These are phyloP conservation scores for Neodon shergylaensis DNA, from an alignment of 2,113 vertebrate species.

Conservation along the genomic window DNA sequence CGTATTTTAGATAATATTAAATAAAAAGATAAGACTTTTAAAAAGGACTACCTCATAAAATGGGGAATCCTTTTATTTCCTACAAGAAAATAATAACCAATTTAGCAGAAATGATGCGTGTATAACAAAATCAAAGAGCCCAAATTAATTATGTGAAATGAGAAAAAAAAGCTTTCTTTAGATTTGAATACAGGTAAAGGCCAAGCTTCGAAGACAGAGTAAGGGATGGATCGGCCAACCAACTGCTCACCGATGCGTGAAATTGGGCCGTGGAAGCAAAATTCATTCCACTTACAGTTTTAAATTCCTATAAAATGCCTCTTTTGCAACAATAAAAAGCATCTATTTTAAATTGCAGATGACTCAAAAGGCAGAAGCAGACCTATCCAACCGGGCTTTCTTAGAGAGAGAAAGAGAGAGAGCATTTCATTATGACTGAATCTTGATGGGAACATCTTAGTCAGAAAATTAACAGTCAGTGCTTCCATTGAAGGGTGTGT, in stretches of 20 bases:
- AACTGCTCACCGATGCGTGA: slow-evolving; percentile 46
- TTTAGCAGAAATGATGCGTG: not conserved
- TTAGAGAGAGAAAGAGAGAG: not conserved
- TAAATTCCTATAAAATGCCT: slow-evolving; percentile 40
- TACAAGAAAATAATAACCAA: slow-evolving; percentile 8
- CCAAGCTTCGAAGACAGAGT: not conserved
- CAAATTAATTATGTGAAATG: slow-evolving; percentile 14
- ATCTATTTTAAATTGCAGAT: slow-evolving; percentile 57
- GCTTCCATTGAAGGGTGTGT: not conserved
- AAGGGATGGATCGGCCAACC: not conserved
- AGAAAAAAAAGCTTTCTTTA: not conserved
- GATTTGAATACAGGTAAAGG: not conserved
- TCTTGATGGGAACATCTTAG: not conserved
- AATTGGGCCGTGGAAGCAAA: slow-evolving; percentile 36
- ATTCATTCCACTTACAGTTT: slow-evolving; percentile 50
- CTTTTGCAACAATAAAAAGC: slow-evolving; percentile 33
- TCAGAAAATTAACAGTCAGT: slow-evolving; percentile 11
- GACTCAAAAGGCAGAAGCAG: slow-evolving; percentile 30
- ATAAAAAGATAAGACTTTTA: not conserved
- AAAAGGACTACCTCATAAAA: not conserved
- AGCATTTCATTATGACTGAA: not conserved
- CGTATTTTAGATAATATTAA: not conserved
- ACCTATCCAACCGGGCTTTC: slow-evolving; percentile 26
- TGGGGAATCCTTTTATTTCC: not conserved
- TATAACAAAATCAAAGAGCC: not conserved